Evolutionary conservation across 1,140 invertebrate species (phyloP).

Genomic region (Phthorimaea operculella): DNA sequence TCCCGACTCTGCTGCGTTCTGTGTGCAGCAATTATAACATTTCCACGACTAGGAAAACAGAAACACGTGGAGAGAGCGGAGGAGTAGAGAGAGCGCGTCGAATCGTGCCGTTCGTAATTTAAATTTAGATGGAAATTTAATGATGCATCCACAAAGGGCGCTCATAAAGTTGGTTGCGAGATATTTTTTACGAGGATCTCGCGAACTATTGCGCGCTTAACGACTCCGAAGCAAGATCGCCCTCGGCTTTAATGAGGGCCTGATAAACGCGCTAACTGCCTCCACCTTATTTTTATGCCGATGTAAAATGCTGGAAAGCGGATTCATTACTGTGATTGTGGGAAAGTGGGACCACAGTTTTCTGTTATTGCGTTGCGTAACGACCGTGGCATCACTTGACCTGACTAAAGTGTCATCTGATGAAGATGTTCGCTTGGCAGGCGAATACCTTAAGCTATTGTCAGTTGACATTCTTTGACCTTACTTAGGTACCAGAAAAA

Average conservation of each 20-base stretch:
- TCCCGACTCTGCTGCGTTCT: slow-evolving; percentile 61
- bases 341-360: slow-evolving; percentile 12
- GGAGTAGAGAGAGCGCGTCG: slow-evolving; percentile 44
- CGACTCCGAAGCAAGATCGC: slow-evolving; percentile 66
- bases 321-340: slow-evolving; percentile 52
- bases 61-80: slow-evolving; percentile 48
- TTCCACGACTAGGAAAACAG: slow-evolving; percentile 66
- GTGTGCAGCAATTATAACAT: slow-evolving; percentile 67
- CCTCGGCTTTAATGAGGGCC: slow-evolving; percentile 65
- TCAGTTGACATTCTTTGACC: too few relatives aligned
- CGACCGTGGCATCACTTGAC: too few relatives aligned
- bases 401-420: too few relatives aligned
- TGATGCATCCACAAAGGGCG: slow-evolving; percentile 67
- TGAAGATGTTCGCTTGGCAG: too few relatives aligned
- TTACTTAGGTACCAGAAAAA: too few relatives aligned
- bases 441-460: too few relatives aligned
- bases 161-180: slow-evolving; percentile 66
- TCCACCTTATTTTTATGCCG: slow-evolving; percentile 65
- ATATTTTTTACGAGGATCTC: slow-evolving; percentile 69
- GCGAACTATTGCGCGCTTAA: slow-evolving; percentile 68
- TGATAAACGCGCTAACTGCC: slow-evolving; percentile 67
- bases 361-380: too few relatives aligned
- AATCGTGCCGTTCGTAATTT: slow-evolving; percentile 63
- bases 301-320: slow-evolving; percentile 63
- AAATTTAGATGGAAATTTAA: slow-evolving; percentile 69